A percentile compares a stretch with the other conserved stretches of the same genome.
phyloP scores from a whole-genome alignment of 2,113 vertebrate species.

The Brienomyrus brachyistius region DNA sequence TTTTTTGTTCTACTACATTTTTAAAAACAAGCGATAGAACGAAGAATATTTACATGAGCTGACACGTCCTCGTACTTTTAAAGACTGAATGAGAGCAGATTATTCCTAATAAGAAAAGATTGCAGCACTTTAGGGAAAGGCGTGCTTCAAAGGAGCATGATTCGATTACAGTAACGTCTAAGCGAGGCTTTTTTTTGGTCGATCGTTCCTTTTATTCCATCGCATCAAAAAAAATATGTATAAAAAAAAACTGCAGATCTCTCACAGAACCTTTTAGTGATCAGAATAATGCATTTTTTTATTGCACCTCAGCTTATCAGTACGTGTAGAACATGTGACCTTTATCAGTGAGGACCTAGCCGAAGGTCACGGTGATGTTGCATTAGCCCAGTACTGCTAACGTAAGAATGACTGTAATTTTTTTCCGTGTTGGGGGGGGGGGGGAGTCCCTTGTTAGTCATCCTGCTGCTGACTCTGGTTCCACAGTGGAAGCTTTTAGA shows the following conservation, averaged over 20 bases:
- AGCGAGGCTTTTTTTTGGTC: background rate
- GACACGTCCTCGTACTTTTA: background rate
- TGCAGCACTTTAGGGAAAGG: background rate
- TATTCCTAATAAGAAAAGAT: background rate
- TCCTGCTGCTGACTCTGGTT: background rate
- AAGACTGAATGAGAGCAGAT: background rate
- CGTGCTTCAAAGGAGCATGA: background rate
- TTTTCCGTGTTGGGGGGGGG: background rate
- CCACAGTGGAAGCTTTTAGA: background rate
- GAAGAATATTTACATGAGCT: background rate
- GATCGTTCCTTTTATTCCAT: background rate
- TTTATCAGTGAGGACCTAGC: background rate
- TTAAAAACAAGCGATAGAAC: background rate
- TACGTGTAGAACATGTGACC: background rate
- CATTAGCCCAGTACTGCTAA: background rate
- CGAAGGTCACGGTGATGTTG: background rate
- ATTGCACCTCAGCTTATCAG: background rate
- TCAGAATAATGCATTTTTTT: background rate
- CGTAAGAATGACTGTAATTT: background rate
- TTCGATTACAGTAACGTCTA: background rate
- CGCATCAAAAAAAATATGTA: background rate
- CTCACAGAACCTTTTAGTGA: background rate
- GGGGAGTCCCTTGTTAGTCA: background rate
- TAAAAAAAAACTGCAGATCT: background rate
- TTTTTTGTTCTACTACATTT: background rate